A percentile compares a stretch with the other conserved stretches of the same genome.
Evolutionary conservation across 1,140 invertebrate genomes (phyloP).

Genomic region (Tetramorium parvispinum): DNA sequence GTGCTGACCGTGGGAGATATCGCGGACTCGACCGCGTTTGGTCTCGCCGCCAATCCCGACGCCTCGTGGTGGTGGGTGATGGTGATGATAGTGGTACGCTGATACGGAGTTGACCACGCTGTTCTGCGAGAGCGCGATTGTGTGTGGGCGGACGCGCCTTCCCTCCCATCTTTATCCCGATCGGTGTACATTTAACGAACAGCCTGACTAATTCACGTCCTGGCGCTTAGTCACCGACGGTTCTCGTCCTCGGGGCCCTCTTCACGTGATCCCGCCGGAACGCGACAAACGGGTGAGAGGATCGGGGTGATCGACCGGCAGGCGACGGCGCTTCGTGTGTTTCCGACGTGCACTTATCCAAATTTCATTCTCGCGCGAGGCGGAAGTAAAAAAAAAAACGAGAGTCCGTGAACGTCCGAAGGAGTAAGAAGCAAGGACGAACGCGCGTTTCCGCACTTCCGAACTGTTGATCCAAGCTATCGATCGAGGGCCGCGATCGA

Average conservation of each 20-base stretch:
- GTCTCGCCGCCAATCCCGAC: slow-evolving; percentile 11
- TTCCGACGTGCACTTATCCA: slow-evolving; percentile 7
- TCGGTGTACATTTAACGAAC: slow-evolving; percentile 2
- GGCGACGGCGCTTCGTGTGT: slow-evolving; percentile 13
- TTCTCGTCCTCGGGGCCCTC: background rate
- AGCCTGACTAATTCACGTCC: background rate
- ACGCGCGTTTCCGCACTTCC: background rate
- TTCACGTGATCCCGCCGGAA: slow-evolving; percentile 32
- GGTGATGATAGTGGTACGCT: slow-evolving; percentile 36
- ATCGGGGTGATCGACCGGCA: slow-evolving; percentile 68
- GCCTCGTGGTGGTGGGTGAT: slow-evolving; percentile 31
- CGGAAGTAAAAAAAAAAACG: background rate
- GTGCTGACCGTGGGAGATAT: slow-evolving; percentile 32
- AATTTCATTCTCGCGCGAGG: background rate
- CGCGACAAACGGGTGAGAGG: slow-evolving; percentile 52
- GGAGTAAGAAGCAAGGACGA: background rate
- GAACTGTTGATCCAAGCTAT: background rate
- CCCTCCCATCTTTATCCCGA: background rate
- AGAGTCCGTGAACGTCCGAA: background rate
- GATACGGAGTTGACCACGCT: slow-evolving; percentile 25
- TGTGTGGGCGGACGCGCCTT: slow-evolving; percentile 14
- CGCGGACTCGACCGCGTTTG: background rate
- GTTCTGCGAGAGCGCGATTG: background rate
- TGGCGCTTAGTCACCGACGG: background rate
- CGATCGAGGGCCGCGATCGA: background rate